phyloP scores from a whole-genome alignment of 2,888 invertebrate species.

The Apamea epomidion region DNA sequence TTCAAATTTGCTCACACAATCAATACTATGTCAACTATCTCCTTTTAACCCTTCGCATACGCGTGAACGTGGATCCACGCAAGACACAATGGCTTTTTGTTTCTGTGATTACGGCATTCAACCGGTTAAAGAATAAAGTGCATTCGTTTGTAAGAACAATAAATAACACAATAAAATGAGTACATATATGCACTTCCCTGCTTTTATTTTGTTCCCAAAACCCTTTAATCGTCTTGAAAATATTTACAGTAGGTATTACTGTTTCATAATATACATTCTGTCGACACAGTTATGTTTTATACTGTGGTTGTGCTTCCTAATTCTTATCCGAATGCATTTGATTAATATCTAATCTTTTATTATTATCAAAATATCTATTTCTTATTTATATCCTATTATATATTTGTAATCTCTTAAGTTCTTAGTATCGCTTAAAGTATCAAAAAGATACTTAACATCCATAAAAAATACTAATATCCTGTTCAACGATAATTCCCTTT shows the following conservation, averaged over 20 bases:
- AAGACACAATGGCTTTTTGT: too few species aligned
- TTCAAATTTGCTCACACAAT: not conserved
- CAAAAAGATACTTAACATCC: not conserved
- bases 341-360: not conserved
- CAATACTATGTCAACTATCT: not conserved
- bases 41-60: too few species aligned
- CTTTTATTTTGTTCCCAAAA: conserved; percentile 8
- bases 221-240: not conserved
- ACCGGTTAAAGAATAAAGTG: conserved; percentile 7
- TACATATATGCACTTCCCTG: not conserved
- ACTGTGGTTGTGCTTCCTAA: not conserved
- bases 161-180: conserved; percentile 22
- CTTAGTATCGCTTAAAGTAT: not conserved
- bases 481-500: not conserved
- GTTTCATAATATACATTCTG: not conserved
- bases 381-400: not conserved
- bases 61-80: too few species aligned
- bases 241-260: not conserved
- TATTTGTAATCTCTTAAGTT: not conserved
- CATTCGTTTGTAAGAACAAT: not conserved
- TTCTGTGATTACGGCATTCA: too few species aligned
- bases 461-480: not conserved
- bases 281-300: not conserved
- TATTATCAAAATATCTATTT: not conserved
- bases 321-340: not conserved